phyloP scores from a whole-genome alignment of 2,797 vertebrate genomes.

The Betta splendens region DNA sequence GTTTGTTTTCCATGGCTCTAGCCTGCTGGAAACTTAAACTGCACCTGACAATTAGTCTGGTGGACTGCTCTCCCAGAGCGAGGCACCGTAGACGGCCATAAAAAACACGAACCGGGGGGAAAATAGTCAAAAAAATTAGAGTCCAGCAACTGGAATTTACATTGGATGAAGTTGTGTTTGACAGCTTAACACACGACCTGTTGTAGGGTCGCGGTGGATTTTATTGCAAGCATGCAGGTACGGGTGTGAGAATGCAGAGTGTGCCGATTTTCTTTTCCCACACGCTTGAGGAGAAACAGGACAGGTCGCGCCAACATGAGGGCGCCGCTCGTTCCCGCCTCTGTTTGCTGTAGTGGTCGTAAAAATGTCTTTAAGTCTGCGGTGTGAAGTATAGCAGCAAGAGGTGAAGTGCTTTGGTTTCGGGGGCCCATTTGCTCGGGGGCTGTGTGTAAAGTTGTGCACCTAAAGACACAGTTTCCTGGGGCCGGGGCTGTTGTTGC shows the following conservation, averaged over 20 bases:
- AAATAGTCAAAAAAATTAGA: slow-evolving; percentile 22
- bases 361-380: slow-evolving; percentile 67
- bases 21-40: slow-evolving; percentile 55
- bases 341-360: slow-evolving; percentile 65
- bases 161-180: slow-evolving; percentile 19
- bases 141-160: slow-evolving; percentile 34
- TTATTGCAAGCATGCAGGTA: slow-evolving; percentile 18
- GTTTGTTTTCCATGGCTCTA: slow-evolving; percentile 63
- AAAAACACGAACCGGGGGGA: slow-evolving; percentile 1
- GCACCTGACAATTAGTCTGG: slow-evolving; percentile 67
- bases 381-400: slow-evolving; percentile 68
- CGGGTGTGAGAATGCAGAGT: slow-evolving; percentile 31
- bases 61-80: slow-evolving; percentile 45
- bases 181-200: slow-evolving; percentile 38
- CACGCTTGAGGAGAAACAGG: slow-evolving; percentile 59
- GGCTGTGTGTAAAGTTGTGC: slow-evolving; percentile 53
- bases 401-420: slow-evolving; percentile 62
- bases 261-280: slow-evolving; percentile 67
- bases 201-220: slow-evolving; percentile 22
- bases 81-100: slow-evolving; percentile 16
- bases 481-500: slow-evolving; percentile 54
- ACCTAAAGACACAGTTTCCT: slow-evolving; percentile 37
- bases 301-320: slow-evolving; percentile 59
- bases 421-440: slow-evolving; percentile 61
- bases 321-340: slow-evolving; percentile 49